Evolutionary conservation across 2,888 invertebrate genomes (phyloP), one percentile per base, ranked within the genome.

Genomic region (Physocephala rufipes): DNA sequence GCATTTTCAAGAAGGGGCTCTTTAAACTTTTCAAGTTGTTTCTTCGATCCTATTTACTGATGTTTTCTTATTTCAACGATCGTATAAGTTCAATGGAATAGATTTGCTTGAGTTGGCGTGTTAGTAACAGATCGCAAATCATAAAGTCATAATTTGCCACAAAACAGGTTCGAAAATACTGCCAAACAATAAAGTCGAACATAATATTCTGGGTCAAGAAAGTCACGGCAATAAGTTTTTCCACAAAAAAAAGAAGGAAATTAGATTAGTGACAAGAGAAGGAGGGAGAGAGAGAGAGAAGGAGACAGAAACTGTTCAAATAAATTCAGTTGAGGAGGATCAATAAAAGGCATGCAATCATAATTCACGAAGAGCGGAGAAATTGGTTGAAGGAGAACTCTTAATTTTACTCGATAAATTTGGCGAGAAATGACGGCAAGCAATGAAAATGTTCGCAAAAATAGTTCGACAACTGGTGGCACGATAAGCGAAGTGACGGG

Each of bases 61-160:
- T 36, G 4, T 36, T 36, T 36, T 36, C 36, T 36, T 9, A 36
- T 36, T 36, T 36, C 36, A 7, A 36, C 36, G 5, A 36, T 36
- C 36, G 9, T 36, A 9, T 36, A 36, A 9, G 4, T 9, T 9
- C 4, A 36, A 36, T 36, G 9, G 4, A 36, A 4, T 9, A 36
- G 5, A 36, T 36, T 24, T 2, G 63, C 63, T 15, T 26, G 16
- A 63, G 47, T 26, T 58, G 55, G 55, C 67, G 30, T 67, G 67
- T n/a, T 43, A 9, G 26, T 24, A 16, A n/a, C 19, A 67, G 45
- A 67, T 58, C 43, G 55, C 28, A 26, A 28, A 24, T 58, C 55
- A 51, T 65, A 51, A 65, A 58, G 30, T 51, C 58, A 67, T 58
- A 67, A 67, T 67, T 67, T 67, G 67, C 67, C 67, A 55, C 43